These are phyloP conservation scores for Epistrophe eligans DNA, from an alignment of 2,888 invertebrate species.

Conservation along the genomic window DNA sequence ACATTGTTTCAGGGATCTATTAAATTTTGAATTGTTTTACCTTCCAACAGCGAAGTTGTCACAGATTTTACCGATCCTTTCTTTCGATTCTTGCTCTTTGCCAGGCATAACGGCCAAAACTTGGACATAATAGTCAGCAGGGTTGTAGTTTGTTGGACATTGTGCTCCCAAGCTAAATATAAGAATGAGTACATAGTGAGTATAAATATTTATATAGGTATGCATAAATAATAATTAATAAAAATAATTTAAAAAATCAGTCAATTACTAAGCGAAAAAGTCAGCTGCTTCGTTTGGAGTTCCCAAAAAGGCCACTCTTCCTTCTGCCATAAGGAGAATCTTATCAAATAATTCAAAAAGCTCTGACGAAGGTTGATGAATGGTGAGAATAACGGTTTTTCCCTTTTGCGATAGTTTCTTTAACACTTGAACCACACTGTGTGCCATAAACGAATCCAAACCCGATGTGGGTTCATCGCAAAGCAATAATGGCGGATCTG, in stretches of 20 bases:
- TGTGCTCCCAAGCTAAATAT: conserved; percentile 89
- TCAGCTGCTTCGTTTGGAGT: conserved; percentile 90
- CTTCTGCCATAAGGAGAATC: conserved; percentile 95
- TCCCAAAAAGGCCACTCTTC: conserved; percentile 94
- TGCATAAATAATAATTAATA: too few relatives aligned
- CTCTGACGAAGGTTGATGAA: conserved; percentile 98
- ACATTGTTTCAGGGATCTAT: too few relatives aligned
- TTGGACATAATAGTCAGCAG: conserved; percentile 97
- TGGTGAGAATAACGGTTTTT: conserved; percentile 95
- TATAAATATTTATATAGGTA: too few relatives aligned
- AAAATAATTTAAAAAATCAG: background rate
- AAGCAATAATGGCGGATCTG: conserved; percentile 97
- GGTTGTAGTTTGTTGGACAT: conserved; percentile 96
- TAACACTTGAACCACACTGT: conserved; percentile 93
- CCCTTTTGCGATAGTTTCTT: conserved; percentile 91
- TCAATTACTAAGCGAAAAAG: conserved; percentile 91
- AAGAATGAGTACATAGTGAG: too few relatives aligned
- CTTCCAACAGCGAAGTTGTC: conserved; percentile 87
- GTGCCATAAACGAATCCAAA: conserved; percentile 98
- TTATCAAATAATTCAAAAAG: conserved; percentile 95
- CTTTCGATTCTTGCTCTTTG: conserved; percentile 91
- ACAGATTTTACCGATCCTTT: conserved; percentile 91
- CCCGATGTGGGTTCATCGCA: conserved; percentile 99
- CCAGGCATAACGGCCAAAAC: conserved; percentile 94
- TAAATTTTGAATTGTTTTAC: conserved; percentile 40